These are phyloP conservation scores for Platycercus adscitus DNA, from an alignment of 2,113 vertebrate genomes.

Conservation along the genomic window DNA sequence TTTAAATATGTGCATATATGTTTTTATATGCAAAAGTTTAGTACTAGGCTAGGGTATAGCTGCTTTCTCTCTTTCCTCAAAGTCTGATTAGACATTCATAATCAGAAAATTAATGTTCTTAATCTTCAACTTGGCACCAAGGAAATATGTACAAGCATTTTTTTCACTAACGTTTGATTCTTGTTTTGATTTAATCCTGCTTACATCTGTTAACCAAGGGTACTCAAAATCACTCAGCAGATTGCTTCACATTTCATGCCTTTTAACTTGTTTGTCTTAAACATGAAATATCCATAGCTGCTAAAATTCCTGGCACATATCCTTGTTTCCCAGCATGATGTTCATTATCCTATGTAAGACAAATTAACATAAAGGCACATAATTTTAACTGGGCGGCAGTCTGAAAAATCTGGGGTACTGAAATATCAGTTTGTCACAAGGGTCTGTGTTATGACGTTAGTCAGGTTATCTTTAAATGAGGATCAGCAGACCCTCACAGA, in stretches of 20 bases:
- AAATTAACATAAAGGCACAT: background rate
- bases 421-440: background rate
- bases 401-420: background rate
- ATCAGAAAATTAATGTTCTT: background rate
- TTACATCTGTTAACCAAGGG: background rate
- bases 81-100: background rate
- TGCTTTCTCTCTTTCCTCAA: background rate
- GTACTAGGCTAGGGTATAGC: background rate
- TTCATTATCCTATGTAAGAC: conserved; percentile 12
- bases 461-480: background rate
- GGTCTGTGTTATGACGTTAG: background rate
- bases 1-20: background rate
- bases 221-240: background rate
- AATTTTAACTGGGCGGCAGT: background rate
- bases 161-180: background rate
- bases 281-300: background rate
- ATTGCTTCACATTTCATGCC: background rate
- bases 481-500: background rate
- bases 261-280: conserved; percentile 39
- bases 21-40: background rate
- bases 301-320: conserved; percentile 40
- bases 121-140: background rate
- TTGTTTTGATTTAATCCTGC: background rate
- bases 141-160: background rate
- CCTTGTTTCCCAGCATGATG: background rate